These are phyloP conservation scores for Danaus melanippus DNA, from an alignment of 1,140 invertebrate species.

Conservation along the genomic window DNA sequence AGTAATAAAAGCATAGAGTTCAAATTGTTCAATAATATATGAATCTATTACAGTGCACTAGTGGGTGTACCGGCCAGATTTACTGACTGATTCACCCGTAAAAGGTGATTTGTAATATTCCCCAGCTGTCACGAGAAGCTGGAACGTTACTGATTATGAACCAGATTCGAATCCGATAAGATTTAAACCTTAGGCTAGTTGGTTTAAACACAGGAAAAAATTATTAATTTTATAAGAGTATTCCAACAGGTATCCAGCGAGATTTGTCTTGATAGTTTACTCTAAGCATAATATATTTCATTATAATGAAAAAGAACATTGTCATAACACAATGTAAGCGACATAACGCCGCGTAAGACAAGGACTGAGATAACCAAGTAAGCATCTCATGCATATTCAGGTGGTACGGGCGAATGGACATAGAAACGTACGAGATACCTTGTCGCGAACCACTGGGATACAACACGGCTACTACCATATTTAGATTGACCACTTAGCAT, in stretches of 20 bases:
- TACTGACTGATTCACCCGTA: conserved; percentile 47
- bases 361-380: conserved; percentile 33
- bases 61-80: conserved; percentile 43
- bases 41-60: not conserved
- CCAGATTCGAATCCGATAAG: too few relatives aligned
- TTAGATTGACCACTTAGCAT: too few relatives aligned
- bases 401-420: conserved; percentile 31
- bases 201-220: too few relatives aligned
- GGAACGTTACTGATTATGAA: conserved; percentile 3
- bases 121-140: conserved; percentile 10
- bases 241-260: too few relatives aligned
- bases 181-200: too few relatives aligned
- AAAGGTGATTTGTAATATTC: conserved; percentile 52
- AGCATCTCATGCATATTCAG: conserved; percentile 53
- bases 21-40: conserved; percentile 2
- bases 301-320: conserved; percentile 12
- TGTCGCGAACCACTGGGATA: conserved; percentile 21
- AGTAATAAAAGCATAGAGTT: conserved; percentile 3
- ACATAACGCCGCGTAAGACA: conserved; percentile 40
- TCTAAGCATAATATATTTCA: too few relatives aligned
- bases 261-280: too few relatives aligned
- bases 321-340: conserved; percentile 30
- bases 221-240: too few relatives aligned
- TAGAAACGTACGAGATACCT: conserved; percentile 41
- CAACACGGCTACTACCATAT: not conserved